Conservation (phyloP, 2,113 vertebrate species). For the Lutjanus erythropterus region DNA sequence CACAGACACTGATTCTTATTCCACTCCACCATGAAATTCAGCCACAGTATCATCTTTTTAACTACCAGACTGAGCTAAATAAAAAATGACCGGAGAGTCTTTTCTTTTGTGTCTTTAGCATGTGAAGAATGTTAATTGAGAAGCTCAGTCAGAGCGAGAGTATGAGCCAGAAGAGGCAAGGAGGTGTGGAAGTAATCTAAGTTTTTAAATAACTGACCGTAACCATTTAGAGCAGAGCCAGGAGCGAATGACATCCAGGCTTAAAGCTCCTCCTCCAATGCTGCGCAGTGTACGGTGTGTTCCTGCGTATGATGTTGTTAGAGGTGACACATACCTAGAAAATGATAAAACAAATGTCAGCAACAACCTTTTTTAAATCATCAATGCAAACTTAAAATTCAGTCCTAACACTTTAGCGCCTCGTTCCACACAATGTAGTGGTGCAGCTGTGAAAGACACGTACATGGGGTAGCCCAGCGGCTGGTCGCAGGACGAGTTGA, state of each 20-base stretch:
- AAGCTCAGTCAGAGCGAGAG: conserved; percentile 1
- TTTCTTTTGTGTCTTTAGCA: conserved; percentile 18
- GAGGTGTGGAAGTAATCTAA: background rate
- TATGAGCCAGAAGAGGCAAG: background rate
- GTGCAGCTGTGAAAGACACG: conserved; percentile 73
- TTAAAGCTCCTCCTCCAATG: conserved; percentile 92
- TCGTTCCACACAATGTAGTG: background rate
- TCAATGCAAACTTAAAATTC: background rate
- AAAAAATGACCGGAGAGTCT: background rate
- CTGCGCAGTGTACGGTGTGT: conserved; percentile 91
- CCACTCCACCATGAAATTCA: no score
- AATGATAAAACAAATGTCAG: conserved; percentile 48
- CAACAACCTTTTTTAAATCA: background rate
- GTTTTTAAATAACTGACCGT: conserved; percentile 84
- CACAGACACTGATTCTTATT: conserved; percentile 3
- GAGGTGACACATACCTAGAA: conserved; percentile 90
- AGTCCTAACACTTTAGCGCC: background rate
- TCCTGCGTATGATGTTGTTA: conserved; percentile 96
- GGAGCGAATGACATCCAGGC: conserved; percentile 88
- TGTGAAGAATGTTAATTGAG: conserved; percentile 16
- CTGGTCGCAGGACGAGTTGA: conserved; percentile 98
- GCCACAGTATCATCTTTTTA: conserved; percentile 4
- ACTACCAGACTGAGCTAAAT: conserved; percentile 7
- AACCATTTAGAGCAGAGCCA: conserved; percentile 95
- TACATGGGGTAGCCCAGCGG: conserved; percentile 98